A percentile compares a stretch with the other conserved stretches of the same genome.
phyloP scores from a whole-genome alignment of 1,140 invertebrate genomes.

The Penaeus vannamei region DNA sequence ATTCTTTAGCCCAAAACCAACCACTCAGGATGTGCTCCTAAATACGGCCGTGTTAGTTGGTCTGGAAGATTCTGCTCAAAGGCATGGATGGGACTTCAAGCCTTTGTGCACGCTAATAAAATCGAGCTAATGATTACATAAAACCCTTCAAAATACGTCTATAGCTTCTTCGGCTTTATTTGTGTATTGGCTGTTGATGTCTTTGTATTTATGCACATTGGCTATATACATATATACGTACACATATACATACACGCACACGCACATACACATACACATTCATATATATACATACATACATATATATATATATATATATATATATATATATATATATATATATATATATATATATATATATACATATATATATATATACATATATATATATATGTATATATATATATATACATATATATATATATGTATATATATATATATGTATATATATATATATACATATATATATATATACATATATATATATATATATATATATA shows the following conservation, averaged over 20 bases:
- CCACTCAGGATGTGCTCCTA: too few relatives aligned
- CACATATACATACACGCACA: background rate
- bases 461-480: slow-evolving; percentile 33
- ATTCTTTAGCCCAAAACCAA: too few relatives aligned
- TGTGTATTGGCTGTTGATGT: too few relatives aligned
- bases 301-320: slow-evolving; percentile 17
- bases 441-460: slow-evolving; percentile 33
- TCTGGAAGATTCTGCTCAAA: too few relatives aligned
- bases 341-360: background rate
- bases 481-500: slow-evolving; percentile 33
- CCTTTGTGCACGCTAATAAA: too few relatives aligned
- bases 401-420: background rate
- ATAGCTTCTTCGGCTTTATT: too few relatives aligned
- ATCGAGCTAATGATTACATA: too few relatives aligned
- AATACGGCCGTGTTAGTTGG: too few relatives aligned
- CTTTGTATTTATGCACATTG: too few relatives aligned
- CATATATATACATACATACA: background rate
- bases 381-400: background rate
- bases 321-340: background rate
- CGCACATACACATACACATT: background rate
- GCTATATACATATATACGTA: too few relatives aligned
- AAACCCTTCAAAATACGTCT: too few relatives aligned
- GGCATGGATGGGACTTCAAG: too few relatives aligned
- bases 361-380: background rate
- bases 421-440: background rate